Evolutionary conservation across 2,888 invertebrate genomes (phyloP).

Genomic region (Ceramica pisi): DNA sequence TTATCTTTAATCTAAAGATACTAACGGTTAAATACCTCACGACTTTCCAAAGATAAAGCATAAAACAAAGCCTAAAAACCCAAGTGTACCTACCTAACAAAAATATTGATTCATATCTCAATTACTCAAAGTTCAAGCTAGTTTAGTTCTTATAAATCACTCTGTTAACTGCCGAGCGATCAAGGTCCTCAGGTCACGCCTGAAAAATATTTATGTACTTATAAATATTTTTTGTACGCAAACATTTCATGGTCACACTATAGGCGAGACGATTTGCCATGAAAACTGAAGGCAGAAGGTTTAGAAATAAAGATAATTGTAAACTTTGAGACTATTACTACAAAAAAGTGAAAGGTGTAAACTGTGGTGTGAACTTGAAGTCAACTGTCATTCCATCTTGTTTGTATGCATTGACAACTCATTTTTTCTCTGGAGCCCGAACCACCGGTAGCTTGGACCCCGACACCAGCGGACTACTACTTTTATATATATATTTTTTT

Average conservation of each 20-base stretch:
- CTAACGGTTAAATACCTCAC: background rate
- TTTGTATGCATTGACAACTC: no score
- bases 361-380: no score
- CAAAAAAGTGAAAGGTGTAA: no score
- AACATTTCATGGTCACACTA: slow-evolving; percentile 45
- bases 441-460: no score
- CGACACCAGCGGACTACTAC: no score
- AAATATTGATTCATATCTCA: slow-evolving; percentile 24
- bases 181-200: slow-evolving; percentile 29
- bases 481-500: no score
- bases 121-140: slow-evolving; percentile 15
- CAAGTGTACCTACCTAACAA: background rate
- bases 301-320: background rate
- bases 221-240: slow-evolving; percentile 43
- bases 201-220: slow-evolving; percentile 25
- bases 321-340: no score
- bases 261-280: background rate
- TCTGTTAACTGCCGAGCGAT: slow-evolving; percentile 5
- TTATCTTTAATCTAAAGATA: background rate
- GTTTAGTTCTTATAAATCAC: slow-evolving; percentile 23
- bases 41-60: background rate
- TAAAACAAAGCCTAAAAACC: background rate
- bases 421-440: no score
- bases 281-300: slow-evolving; percentile 31
- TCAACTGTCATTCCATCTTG: no score